Percentiles rank a stretch among this genome's conserved stretches.
Evolutionary conservation across 2,888 invertebrate species (phyloP).

Genomic region (Ochropacha duplaris): DNA sequence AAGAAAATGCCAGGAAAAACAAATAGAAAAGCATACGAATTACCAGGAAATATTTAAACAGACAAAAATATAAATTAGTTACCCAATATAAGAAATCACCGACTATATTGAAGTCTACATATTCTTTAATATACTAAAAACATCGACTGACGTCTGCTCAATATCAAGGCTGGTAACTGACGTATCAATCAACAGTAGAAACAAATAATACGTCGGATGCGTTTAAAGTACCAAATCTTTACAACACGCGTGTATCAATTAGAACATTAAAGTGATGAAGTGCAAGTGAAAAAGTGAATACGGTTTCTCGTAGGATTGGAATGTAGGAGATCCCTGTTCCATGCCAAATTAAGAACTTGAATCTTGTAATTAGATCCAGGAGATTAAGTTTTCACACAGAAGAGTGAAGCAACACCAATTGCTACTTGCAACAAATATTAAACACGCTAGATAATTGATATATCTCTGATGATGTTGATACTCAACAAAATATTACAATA

Average conservation of each 20-base stretch:
- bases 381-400: too few relatives aligned
- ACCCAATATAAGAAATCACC: not conserved
- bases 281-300: not conserved
- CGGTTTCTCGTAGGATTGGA: not conserved
- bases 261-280: not conserved
- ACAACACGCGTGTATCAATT: not conserved
- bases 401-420: not conserved
- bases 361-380: not conserved
- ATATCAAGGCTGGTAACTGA: not conserved
- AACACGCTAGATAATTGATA: not conserved
- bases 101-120: not conserved
- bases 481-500: too few relatives aligned
- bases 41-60: not conserved
- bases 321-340: not conserved
- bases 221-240: not conserved
- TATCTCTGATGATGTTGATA: too few relatives aligned
- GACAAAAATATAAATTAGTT: not conserved
- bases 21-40: not conserved
- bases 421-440: not conserved
- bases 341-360: not conserved
- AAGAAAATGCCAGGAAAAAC: not conserved
- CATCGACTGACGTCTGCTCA: not conserved
- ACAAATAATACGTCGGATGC: not conserved
- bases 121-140: not conserved
- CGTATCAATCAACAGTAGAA: not conserved